Conservation (phyloP, 1,140 invertebrate species). For the Bombus soroeensis region DNA sequence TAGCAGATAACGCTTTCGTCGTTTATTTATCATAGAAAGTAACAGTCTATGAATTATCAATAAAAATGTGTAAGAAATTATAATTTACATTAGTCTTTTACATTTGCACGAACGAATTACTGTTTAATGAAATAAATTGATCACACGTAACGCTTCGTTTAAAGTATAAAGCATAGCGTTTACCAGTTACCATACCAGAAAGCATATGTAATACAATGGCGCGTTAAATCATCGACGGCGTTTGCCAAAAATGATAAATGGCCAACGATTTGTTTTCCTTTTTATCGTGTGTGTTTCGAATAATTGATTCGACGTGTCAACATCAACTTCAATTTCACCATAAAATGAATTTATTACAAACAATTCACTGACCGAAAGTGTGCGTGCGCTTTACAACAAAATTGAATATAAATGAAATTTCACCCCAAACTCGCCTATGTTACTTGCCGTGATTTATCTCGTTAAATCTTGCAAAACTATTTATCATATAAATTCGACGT, state of each 20-base stretch:
- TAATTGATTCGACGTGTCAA: constrained; percentile 14
- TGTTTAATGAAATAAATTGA: neutral
- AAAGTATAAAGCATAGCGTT: no score
- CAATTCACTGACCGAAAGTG: neutral
- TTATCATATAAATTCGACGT: neutral
- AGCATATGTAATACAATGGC: neutral
- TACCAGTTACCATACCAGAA: neutral
- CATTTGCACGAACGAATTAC: neutral
- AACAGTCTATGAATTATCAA: neutral
- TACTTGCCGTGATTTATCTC: neutral
- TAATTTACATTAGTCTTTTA: neutral
- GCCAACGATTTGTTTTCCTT: neutral
- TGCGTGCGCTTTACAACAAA: neutral
- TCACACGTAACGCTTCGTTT: neutral
- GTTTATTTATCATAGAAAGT: neutral
- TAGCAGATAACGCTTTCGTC: neutral
- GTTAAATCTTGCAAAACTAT: neutral
- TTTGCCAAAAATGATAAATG: neutral
- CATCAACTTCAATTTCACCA: constrained; percentile 3
- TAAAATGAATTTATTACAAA: constrained; percentile 18
- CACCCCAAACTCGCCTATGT: neutral
- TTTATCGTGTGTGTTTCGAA: neutral
- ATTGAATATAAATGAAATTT: neutral
- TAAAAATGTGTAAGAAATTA: neutral
- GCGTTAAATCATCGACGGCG: neutral